Evolutionary conservation across 2,113 vertebrate genomes (phyloP), one percentile per base, ranked within the genome.

Genomic region (Pomatostomus ruficeps): DNA sequence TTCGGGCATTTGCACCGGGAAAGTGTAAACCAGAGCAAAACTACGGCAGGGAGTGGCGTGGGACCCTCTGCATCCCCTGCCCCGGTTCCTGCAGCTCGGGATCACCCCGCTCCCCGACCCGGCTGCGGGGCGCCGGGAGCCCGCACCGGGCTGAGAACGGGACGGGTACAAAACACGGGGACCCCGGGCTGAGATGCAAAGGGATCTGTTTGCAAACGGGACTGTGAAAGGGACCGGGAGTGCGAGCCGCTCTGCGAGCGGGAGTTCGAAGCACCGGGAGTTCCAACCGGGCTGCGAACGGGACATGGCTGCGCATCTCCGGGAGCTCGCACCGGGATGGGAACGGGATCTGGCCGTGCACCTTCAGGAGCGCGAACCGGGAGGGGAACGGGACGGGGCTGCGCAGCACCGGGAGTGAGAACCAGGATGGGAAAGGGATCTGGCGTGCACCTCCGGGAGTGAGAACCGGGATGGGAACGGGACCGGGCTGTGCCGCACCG

Each of bases 301-400:
- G 61, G 14, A 33, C 8, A 15, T 21, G 21, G 10, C 62, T n/a
- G 29, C 16, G 11, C 31, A 25, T 15, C 11, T 8, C 12, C 28
- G n/a, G 14, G 49, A n/a, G n/a, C 3, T 10, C 11, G 8, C 48
- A 57, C 35, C 1, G n/a, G 28, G 54, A 12, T 33, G 38, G 33
- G 33, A 45, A 33, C 21, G n/a, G 46, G 63, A 61, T 4, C 3
- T 1, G 16, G 14, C 25, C 14, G n/a, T 3, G 7, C 14, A 18
- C 4, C 5, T 3, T 21, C 7, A 16, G 10, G 23, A 61, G 14
- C 0, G 6, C 1, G 4, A 71, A 54, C 9, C 1, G 38, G 38
- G 7, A 1, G 2, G 40, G 19, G n/a, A n/a, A 52, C 5, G 10
- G 61, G 10, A 58, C 5, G 11, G 3, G 12, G 4, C 70, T 20